Evolutionary conservation across 2,113 vertebrate species (phyloP).

Genomic region (Neomonachus schauinslandi): DNA sequence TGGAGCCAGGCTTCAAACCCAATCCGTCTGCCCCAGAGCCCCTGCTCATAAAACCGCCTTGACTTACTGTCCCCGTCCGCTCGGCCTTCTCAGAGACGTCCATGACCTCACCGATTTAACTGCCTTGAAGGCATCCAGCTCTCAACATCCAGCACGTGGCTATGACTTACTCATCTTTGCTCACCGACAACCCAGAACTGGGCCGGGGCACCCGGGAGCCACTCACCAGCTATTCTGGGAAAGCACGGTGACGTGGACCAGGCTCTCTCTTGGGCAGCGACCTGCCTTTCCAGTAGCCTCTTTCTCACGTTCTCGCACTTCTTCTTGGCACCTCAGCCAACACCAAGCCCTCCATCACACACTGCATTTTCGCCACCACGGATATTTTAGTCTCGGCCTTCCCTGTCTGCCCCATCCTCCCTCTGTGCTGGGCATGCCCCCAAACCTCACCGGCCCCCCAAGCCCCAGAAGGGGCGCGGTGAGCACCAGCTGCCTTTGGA

Average conservation of each 20-base stretch:
- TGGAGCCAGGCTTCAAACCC: background rate
- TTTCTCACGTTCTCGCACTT: background rate
- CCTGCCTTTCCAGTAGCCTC: background rate
- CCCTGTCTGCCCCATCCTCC: too few species aligned
- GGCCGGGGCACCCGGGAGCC: too few species aligned
- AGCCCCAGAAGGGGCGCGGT: background rate
- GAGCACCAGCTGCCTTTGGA: background rate
- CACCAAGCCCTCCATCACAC: background rate
- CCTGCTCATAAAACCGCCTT: background rate
- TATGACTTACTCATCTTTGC: fast-evolving
- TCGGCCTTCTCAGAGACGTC: background rate
- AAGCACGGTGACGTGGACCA: fast-evolving
- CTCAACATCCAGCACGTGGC: fast-evolving
- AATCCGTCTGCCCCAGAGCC: background rate
- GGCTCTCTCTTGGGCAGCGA: background rate
- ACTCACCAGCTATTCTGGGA: fast-evolving
- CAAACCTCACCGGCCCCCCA: fast-evolving
- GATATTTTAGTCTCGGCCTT: background rate
- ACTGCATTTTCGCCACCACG: background rate
- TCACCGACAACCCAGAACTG: fast-evolving
- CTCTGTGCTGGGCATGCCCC: too few species aligned
- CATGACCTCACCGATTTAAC: background rate
- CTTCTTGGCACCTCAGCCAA: background rate
- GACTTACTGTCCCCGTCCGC: fast-evolving
- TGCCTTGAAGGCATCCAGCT: background rate